Evolutionary conservation across 2,797 vertebrate species (phyloP).

Genomic region (Eulemur rubriventer): DNA sequence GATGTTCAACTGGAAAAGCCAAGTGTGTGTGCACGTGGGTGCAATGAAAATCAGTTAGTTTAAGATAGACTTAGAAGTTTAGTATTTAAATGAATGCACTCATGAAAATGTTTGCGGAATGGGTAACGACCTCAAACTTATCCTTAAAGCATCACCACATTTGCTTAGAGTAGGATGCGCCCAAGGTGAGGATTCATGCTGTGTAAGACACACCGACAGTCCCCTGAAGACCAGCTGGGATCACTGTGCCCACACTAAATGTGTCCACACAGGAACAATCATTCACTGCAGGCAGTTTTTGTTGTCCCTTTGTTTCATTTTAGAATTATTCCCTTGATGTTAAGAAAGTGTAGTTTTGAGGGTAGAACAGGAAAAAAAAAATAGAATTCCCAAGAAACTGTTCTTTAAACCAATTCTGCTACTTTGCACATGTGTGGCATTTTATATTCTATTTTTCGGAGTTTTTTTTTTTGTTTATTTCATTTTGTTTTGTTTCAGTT

Average conservation of each 20-base stretch:
- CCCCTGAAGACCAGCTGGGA: rapidly evolving
- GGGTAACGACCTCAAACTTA: neutral
- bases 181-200: neutral
- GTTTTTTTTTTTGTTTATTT: neutral
- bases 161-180: neutral
- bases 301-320: neutral
- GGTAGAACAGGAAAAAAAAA: neutral
- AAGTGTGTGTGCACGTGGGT: neutral
- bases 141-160: neutral
- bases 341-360: neutral
- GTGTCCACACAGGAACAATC: no score
- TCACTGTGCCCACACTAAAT: rapidly evolving
- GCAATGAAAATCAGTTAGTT: neutral
- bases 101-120: neutral
- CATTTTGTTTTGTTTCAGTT: neutral
- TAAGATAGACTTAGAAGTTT: neutral
- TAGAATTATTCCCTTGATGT: neutral
- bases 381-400: neutral
- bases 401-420: neutral
- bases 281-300: rapidly evolving
- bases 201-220: rapidly evolving
- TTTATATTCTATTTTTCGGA: neutral
- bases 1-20: neutral
- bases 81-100: neutral
- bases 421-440: neutral